These are phyloP conservation scores for Conus betulinus DNA, from an alignment of 1,140 invertebrate species.

Conservation along the genomic window DNA sequence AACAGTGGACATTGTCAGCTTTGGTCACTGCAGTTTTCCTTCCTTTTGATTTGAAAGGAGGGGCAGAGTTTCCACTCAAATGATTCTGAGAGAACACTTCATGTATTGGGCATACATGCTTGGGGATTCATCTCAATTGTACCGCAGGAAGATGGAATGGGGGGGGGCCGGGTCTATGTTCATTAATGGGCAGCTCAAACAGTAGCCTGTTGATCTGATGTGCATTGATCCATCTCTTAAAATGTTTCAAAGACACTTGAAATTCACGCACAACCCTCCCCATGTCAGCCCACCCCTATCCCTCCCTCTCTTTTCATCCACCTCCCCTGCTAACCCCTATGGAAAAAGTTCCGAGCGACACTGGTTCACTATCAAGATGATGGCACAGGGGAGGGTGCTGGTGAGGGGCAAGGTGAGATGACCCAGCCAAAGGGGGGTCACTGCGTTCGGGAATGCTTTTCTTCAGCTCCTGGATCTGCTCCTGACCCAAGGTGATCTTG, in stretches of 20 bases:
- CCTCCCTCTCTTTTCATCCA: neutral
- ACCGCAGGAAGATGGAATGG: no score
- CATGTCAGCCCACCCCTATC: neutral
- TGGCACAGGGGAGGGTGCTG: neutral
- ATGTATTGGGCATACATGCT: no score
- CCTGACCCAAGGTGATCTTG: conserved; percentile 90
- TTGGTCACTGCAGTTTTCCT: no score
- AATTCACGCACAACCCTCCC: neutral
- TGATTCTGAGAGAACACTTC: no score
- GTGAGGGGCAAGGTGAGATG: conserved; percentile 5
- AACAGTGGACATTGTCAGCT: no score
- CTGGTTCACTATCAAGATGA: neutral
- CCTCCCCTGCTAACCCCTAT: neutral
- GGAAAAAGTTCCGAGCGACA: no score
- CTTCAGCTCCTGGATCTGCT: conserved; percentile 81
- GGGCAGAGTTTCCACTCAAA: no score
- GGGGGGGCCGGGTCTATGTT: no score
- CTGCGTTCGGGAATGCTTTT: conserved; percentile 65
- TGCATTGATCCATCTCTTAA: neutral
- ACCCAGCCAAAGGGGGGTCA: neutral
- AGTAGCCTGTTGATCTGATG: neutral
- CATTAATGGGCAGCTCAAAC: no score
- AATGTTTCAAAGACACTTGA: neutral
- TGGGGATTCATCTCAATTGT: no score
- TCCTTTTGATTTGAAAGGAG: no score